phyloP scores from a whole-genome alignment of 2,888 invertebrate genomes.

The Cantharis rufa region DNA sequence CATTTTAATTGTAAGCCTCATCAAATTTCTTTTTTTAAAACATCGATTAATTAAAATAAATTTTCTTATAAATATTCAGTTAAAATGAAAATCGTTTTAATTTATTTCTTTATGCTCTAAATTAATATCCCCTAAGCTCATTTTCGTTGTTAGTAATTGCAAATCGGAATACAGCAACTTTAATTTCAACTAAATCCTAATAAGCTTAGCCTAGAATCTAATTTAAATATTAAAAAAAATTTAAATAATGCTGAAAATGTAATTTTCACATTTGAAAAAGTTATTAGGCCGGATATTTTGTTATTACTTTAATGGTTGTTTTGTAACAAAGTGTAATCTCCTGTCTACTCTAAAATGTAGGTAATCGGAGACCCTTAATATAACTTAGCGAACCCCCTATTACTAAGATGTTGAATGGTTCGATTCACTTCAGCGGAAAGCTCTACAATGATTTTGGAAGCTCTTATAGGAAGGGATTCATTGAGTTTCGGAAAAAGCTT shows the following conservation, averaged over 20 bases:
- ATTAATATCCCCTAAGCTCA: background rate
- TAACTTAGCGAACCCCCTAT: conserved; percentile 2
- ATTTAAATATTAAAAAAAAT: background rate
- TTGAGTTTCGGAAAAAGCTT: background rate
- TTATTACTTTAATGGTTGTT: background rate
- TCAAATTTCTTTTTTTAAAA: background rate
- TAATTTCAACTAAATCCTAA: background rate
- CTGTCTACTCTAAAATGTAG: conserved; percentile 3
- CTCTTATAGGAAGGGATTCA: background rate
- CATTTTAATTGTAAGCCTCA: background rate
- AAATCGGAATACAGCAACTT: background rate
- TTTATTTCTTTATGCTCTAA: background rate
- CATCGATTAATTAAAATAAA: background rate
- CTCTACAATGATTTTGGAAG: conserved; percentile 3
- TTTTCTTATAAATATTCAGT: background rate
- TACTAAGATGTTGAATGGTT: conserved; percentile 4
- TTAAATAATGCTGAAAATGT: background rate
- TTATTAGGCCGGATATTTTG: background rate
- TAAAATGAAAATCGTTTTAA: background rate
- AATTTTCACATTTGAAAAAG: background rate
- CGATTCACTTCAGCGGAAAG: background rate
- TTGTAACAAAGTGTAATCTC: conserved; percentile 1
- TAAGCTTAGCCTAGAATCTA: background rate
- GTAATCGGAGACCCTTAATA: conserved; percentile 3
- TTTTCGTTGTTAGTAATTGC: background rate